Evolutionary conservation across 2,113 vertebrate genomes (phyloP), one percentile per base, ranked within the genome.

Genomic region (Epinephelus fuscoguttatus): DNA sequence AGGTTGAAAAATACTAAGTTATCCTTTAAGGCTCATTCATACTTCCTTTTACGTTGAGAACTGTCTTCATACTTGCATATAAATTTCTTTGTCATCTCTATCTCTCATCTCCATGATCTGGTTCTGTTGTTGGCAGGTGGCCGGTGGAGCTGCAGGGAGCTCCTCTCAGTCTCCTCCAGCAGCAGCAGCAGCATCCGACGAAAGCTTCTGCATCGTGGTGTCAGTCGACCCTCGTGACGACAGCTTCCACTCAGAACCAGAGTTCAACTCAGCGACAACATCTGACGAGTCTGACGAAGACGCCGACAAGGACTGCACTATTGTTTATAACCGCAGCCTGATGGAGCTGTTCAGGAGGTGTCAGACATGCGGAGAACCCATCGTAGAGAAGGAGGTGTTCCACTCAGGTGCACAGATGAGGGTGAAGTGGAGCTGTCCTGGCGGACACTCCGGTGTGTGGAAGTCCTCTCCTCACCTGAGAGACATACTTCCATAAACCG

Each of bases 271-370:
- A 0, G 3, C 4, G 0, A 10, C 56, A 1, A 11, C 55, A 0
- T 57, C 73, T 0, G 66, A 63, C 0, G 80, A 82, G 57, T 67
- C 52, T 0, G 80, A 71, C 0, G 81, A 71, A 0, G 74, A 71
- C 11, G 0, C 0, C 0, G 72, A 62, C 21, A 2, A 57, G 12
- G 74, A 77, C 74, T 77, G 42, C 2, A 9, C 61, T 0, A 3
- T 76, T 0, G 80, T 82, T 1, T 14, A 55, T 21, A 19, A 5
- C 53, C 23, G 13, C 6, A 60, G 12, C 53, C 19, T 78, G 23
- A 53, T 84, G 75, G 68, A 84, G 81, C 33, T 84, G 14, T 84
- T 84, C 81, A 60, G 33, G 1, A 52, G 15, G 42, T 84, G 81
- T 23, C 81, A 78, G 81, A 60, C 53, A 0, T 78, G 75, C 1